These are phyloP conservation scores for Nysson spinosus DNA, from an alignment of 2,888 invertebrate species.

Conservation along the genomic window DNA sequence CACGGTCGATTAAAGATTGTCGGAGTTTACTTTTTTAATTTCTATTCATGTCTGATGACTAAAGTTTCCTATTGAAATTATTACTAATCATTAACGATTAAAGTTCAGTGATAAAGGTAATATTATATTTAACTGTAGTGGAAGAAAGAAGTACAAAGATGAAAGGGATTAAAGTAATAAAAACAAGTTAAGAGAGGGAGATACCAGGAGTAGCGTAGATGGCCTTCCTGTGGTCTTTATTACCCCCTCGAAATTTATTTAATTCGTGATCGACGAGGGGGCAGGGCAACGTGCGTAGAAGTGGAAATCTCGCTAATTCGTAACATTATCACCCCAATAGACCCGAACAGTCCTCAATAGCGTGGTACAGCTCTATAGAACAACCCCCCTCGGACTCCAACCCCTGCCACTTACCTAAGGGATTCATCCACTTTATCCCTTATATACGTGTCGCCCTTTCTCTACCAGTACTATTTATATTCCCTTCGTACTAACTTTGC, in stretches of 20 bases:
- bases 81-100: background rate
- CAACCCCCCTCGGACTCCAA: slow-evolving; percentile 59
- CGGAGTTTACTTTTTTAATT: too few species aligned
- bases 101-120: background rate
- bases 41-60: too few species aligned
- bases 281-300: slow-evolving; percentile 52
- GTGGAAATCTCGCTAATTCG: slow-evolving; percentile 75
- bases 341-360: slow-evolving; percentile 70
- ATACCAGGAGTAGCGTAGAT: background rate
- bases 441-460: slow-evolving; percentile 55
- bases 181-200: background rate
- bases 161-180: background rate
- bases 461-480: slow-evolving; percentile 50
- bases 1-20: too few species aligned
- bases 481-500: slow-evolving; percentile 54
- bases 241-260: slow-evolving; percentile 51
- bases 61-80: background rate
- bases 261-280: slow-evolving; percentile 52
- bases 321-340: slow-evolving; percentile 75
- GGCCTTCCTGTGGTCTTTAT: slow-evolving; percentile 1
- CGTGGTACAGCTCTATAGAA: slow-evolving; percentile 64
- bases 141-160: background rate
- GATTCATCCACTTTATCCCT: slow-evolving; percentile 68
- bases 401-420: slow-evolving; percentile 67
- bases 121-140: background rate